Base-by-base conservation (phyloP, 2,797 vertebrate genomes). In the Cryptoblepharus egeriae region DNA sequence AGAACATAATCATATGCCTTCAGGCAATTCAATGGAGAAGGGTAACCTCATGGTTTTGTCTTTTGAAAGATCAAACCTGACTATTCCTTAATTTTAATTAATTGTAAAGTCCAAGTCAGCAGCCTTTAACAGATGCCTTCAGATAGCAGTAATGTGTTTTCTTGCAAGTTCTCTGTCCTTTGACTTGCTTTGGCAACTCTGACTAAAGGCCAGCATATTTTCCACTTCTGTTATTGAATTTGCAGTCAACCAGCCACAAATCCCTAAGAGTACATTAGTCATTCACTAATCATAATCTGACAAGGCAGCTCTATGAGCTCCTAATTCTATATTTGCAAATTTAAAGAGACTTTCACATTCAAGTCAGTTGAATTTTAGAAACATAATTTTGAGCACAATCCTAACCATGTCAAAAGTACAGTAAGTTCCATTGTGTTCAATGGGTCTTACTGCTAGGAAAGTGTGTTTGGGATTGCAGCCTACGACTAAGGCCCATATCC, bases 201-300 rank as follows among this genome's bases (percentile, higher is more conserved):
- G 30, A 52, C 68, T 55, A 35, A 74, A 74, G 8, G 26, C 18
- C 28, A 65, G 16, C 42, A 30, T 67, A 12, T 67, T 81, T 74
- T 67, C 80, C 71, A 81, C 61, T 67, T 35, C 49, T 5, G 20
- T 81, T 74, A 49, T 49, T 57, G 28, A 42, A 42, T 49, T 67
- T 67, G 32, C 61, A 67, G 45, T 30, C 49, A 81, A 42, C 80
- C 71, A 67, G 57, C 61, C 61, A 74, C 61, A 74, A 81, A 81
- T n/a, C 61, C 79, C 32, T 57, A 74, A 65, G 61, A 42, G 80
- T 37, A 75, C 65, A 80, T 80, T 63, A 73, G 70, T 74, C 79
- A 81, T 74, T 74, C 45, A 73, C 16, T 49, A 71, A 49, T 32
- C 37, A n/a, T 28, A 37, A 28, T 30, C 22, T 61, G 45, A 81